Percentiles rank a stretch among this genome's conserved stretches.
These are phyloP conservation scores for Phylloscopus trochiloides DNA, from an alignment of 2,113 vertebrate species.

Conservation along the genomic window DNA sequence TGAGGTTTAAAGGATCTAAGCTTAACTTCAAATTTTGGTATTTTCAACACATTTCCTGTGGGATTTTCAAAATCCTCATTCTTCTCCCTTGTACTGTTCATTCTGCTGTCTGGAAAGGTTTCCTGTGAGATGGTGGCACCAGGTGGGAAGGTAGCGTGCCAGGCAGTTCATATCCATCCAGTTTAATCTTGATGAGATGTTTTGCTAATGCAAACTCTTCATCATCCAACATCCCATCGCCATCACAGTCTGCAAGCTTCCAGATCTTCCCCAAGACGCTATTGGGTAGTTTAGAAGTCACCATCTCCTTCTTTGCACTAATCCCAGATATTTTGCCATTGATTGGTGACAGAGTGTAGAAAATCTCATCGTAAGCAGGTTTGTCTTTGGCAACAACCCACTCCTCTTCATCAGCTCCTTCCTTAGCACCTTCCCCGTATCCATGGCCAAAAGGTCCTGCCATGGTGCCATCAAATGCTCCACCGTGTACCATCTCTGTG, in stretches of 20 bases:
- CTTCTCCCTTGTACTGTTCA: slow-evolving; percentile 68
- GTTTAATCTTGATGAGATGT: slow-evolving; percentile 94
- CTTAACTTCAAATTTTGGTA: not conserved
- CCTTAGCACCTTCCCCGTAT: slow-evolving; percentile 92
- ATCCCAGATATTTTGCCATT: slow-evolving; percentile 93
- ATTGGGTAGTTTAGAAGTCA: slow-evolving; percentile 93
- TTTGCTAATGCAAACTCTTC: slow-evolving; percentile 95
- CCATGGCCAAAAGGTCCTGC: slow-evolving; percentile 93
- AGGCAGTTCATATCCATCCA: slow-evolving; percentile 94
- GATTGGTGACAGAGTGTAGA: slow-evolving; percentile 91
- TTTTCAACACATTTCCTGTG: not conserved
- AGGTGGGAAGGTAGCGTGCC: slow-evolving; percentile 85
- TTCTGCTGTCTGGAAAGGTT: slow-evolving; percentile 78
- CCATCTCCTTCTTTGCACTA: slow-evolving; percentile 97
- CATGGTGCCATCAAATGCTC: slow-evolving; percentile 91
- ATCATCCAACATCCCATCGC: slow-evolving; percentile 93
- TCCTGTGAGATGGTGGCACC: slow-evolving; percentile 90
- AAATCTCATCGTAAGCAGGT: slow-evolving; percentile 94
- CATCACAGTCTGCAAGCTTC: slow-evolving; percentile 94
- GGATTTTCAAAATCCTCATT: not conserved
- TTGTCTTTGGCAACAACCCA: slow-evolving; percentile 96
- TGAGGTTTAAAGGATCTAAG: slow-evolving; percentile 10
- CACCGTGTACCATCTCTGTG: slow-evolving; percentile 84
- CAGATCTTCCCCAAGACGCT: slow-evolving; percentile 96
- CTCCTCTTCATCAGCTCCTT: slow-evolving; percentile 89